Evolutionary conservation across 2,113 vertebrate species (phyloP).

Genomic region (Hypomesus transpacificus): DNA sequence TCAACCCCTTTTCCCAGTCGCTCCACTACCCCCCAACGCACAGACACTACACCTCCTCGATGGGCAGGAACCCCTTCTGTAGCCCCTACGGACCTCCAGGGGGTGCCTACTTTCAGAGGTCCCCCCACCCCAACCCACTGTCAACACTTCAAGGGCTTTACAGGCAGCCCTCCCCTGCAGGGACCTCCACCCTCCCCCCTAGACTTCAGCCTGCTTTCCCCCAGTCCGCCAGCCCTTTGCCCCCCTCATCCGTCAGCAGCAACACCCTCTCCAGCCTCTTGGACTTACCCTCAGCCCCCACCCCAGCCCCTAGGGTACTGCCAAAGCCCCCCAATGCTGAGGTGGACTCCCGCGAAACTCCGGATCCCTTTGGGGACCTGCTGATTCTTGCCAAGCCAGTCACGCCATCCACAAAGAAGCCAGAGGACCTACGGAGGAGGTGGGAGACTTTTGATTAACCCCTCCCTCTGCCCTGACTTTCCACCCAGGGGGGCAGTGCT

Average conservation of each 20-base stretch:
- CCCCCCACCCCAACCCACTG: slow-evolving; percentile 67
- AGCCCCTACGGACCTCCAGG: slow-evolving; percentile 64
- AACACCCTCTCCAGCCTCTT: slow-evolving; percentile 61
- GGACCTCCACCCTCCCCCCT: slow-evolving; percentile 55
- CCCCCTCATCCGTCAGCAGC: slow-evolving; percentile 64
- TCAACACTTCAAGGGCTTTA: slow-evolving; percentile 79
- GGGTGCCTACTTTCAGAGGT: slow-evolving; percentile 67
- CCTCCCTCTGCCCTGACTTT: slow-evolving; percentile 6
- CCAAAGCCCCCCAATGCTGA: slow-evolving; percentile 63
- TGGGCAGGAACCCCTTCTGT: slow-evolving; percentile 76
- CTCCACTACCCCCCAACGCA: slow-evolving; percentile 63
- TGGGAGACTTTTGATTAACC: slow-evolving; percentile 94
- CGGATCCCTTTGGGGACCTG: slow-evolving; percentile 91
- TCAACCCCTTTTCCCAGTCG: slow-evolving; percentile 82
- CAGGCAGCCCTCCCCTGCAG: slow-evolving; percentile 69
- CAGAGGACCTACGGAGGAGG: slow-evolving; percentile 82
- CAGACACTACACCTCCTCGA: slow-evolving; percentile 69
- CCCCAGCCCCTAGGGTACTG: slow-evolving; percentile 56
- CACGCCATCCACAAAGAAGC: slow-evolving; percentile 74
- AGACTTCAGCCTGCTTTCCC: slow-evolving; percentile 33
- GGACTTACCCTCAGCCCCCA: slow-evolving; percentile 52
- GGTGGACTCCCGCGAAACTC: slow-evolving; percentile 61
- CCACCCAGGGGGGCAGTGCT: background rate
- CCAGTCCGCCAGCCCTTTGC: slow-evolving; percentile 32
- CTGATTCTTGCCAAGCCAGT: slow-evolving; percentile 78